These are phyloP conservation scores for Ptilorrhoa leucosticta DNA, from an alignment of 2,113 vertebrate genomes.

Conservation along the genomic window DNA sequence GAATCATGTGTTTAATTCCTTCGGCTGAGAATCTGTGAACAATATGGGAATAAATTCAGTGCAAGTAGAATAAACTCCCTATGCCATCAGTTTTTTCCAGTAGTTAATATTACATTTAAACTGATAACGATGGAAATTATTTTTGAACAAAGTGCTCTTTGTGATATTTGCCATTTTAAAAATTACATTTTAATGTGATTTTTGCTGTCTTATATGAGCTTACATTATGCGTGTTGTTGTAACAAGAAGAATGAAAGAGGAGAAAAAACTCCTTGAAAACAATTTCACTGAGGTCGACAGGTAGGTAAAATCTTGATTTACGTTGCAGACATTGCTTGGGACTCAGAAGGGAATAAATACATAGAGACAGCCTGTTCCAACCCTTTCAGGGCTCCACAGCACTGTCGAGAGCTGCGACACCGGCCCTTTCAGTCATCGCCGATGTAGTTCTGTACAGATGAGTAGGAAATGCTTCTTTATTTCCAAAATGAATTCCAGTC, in stretches of 20 bases:
- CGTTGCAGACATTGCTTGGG: neutral
- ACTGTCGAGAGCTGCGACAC: neutral
- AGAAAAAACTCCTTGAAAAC: neutral
- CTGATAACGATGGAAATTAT: neutral
- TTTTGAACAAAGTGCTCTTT: neutral
- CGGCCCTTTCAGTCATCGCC: neutral
- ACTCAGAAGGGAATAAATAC: neutral
- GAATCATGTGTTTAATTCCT: conserved; percentile 10
- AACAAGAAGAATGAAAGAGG: neutral
- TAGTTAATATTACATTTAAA: conserved; percentile 4
- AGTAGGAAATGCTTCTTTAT: conserved; percentile 33
- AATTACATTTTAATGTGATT: neutral
- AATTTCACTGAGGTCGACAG: neutral
- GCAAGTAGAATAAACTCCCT: neutral
- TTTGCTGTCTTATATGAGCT: neutral
- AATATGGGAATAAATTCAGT: neutral
- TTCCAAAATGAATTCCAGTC: conserved; percentile 62
- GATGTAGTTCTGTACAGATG: neutral
- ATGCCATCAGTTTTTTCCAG: neutral
- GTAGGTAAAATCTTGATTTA: conserved; percentile 19
- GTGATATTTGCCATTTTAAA: neutral
- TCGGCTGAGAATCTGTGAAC: neutral
- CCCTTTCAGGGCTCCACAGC: neutral
- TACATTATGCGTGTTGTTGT: neutral
- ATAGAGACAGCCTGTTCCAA: neutral